These are phyloP conservation scores for Idaea dimidiata DNA, from an alignment of 2,888 invertebrate genomes.

Conservation along the genomic window DNA sequence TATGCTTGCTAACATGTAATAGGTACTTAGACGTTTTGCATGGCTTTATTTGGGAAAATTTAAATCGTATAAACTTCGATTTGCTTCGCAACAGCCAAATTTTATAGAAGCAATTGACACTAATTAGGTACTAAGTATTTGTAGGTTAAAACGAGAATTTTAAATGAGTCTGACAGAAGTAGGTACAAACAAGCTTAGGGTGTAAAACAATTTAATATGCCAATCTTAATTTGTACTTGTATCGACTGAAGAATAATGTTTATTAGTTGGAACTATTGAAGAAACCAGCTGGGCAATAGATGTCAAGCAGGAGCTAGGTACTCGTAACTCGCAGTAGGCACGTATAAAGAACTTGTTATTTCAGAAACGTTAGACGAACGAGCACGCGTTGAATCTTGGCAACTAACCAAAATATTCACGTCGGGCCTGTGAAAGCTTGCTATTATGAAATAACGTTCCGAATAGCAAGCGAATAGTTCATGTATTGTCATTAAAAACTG, in stretches of 20 bases:
- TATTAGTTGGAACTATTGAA: neutral
- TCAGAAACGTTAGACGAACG: neutral
- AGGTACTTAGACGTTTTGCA: neutral
- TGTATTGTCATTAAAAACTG: neutral
- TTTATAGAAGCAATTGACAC: neutral
- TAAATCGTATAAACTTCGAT: neutral
- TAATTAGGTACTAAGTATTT: neutral
- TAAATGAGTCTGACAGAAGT: no score
- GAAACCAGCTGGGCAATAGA: neutral
- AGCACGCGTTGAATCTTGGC: neutral
- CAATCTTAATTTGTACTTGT: neutral
- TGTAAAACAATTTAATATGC: neutral
- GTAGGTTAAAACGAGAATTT: neutral
- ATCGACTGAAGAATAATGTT: neutral
- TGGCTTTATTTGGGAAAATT: neutral
- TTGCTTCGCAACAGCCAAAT: neutral
- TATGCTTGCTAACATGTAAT: neutral
- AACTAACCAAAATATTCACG: neutral
- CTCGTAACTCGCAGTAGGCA: neutral
- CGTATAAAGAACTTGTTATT: neutral
- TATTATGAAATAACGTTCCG: slow-evolving; percentile 27
- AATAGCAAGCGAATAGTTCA: slow-evolving; percentile 23
- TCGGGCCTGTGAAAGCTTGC: slow-evolving; percentile 8
- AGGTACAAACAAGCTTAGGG: neutral
- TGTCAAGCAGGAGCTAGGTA: neutral